Conservation (phyloP, 2,797 vertebrate species). For the Tokudaia muenninki region DNA sequence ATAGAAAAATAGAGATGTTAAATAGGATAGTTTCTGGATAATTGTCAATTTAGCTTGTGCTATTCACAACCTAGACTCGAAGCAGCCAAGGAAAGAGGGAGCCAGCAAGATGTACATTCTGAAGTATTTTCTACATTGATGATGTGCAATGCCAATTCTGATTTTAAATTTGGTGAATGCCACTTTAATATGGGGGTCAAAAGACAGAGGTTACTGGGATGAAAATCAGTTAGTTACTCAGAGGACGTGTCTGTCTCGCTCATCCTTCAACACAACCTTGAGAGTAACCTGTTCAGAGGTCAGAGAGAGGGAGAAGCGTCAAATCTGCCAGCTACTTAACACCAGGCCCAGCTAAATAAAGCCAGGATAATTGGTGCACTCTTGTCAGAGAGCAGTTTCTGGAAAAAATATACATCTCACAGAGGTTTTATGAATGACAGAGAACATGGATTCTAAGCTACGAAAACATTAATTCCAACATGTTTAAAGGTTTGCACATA, state of each 20-base stretch:
- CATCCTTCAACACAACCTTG: background rate
- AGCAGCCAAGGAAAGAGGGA: background rate
- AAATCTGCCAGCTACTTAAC: conserved; percentile 28
- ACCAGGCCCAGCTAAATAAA: conserved; percentile 31
- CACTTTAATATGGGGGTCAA: conserved; percentile 28
- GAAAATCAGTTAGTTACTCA: conserved; percentile 48
- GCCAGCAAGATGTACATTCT: background rate
- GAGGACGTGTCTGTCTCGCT: background rate
- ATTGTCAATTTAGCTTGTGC: conserved; percentile 36
- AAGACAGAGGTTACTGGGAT: conserved; percentile 28
- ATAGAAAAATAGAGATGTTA: background rate
- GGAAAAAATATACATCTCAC: conserved; percentile 12
- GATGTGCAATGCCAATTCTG: conserved; percentile 38
- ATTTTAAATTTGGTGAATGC: conserved; percentile 51
- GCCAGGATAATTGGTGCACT: conserved; percentile 51
- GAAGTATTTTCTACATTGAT: conserved; percentile 49
- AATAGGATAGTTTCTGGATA: conserved; percentile 41
- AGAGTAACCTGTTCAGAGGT: conserved; percentile 22
- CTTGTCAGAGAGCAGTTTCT: conserved; percentile 61
- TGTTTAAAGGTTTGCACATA: conserved; percentile 19
- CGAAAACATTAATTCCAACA: conserved; percentile 33
- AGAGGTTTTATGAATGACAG: conserved; percentile 43
- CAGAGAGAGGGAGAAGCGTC: conserved; percentile 29
- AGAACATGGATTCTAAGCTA: conserved; percentile 50
- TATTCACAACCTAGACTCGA: background rate